Percentiles rank a stretch among this genome's conserved stretches.
These are phyloP conservation scores for Anthrax anthrax DNA, from an alignment of 2,888 invertebrate genomes.

Conservation along the genomic window DNA sequence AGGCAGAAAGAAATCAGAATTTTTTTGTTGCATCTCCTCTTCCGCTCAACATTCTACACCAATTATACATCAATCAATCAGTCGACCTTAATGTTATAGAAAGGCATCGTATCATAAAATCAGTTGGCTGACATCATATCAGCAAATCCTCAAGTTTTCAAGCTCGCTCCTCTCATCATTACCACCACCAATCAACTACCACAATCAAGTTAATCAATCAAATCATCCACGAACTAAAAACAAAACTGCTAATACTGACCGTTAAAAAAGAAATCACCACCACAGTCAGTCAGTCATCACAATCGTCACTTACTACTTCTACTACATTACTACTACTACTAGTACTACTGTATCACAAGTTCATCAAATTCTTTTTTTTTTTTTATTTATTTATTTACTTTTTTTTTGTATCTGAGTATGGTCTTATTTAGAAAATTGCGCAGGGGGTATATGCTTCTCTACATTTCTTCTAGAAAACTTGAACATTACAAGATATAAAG, in stretches of 20 bases:
- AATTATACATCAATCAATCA: neutral
- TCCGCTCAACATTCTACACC: neutral
- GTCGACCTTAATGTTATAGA: too few relatives aligned
- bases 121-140: neutral
- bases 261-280: neutral
- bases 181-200: conserved; percentile 1
- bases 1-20: neutral
- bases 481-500: too few relatives aligned
- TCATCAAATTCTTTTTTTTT: too few relatives aligned
- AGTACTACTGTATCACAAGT: too few relatives aligned
- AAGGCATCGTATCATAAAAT: neutral
- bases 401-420: too few relatives aligned
- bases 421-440: too few relatives aligned
- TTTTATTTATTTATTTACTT: too few relatives aligned
- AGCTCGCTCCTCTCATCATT: neutral
- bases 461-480: too few relatives aligned
- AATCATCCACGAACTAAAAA: conserved; percentile 3
- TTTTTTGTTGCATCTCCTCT: neutral
- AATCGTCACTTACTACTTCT: too few relatives aligned
- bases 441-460: too few relatives aligned
- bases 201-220: conserved; percentile 3
- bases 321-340: too few relatives aligned
- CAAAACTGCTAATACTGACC: neutral
- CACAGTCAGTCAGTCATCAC: neutral
- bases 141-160: neutral